Conservation (phyloP, 2,888 invertebrate genomes). For the Drosophila limbata region DNA sequence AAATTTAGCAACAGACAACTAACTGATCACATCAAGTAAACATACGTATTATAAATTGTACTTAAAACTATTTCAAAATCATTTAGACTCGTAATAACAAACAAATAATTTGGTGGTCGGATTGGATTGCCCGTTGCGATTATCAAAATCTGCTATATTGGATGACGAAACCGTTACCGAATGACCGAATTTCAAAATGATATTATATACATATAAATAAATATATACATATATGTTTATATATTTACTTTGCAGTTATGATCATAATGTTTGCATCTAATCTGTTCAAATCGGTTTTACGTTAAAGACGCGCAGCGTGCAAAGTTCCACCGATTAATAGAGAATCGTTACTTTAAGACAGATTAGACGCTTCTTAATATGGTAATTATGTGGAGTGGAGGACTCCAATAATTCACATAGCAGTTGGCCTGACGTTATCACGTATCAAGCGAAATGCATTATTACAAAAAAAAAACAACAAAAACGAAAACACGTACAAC, state of each 20-base stretch:
- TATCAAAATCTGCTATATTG: conserved; percentile 52
- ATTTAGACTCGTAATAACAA: conserved; percentile 59
- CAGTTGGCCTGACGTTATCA: conserved; percentile 67
- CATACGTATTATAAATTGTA: conserved; percentile 44
- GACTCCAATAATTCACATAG: conserved; percentile 34
- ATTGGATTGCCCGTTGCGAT: conserved; percentile 37
- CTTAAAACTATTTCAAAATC: conserved; percentile 70
- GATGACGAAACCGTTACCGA: conserved; percentile 19
- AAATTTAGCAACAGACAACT: conserved; percentile 70
- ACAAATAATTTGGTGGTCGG: conserved; percentile 67
- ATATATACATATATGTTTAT: conserved; percentile 11
- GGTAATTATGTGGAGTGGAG: background rate
- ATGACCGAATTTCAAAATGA: conserved; percentile 35
- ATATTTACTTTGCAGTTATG: conserved; percentile 24
- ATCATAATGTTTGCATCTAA: background rate
- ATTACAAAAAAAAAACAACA: conserved; percentile 46
- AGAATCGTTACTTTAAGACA: conserved; percentile 6
- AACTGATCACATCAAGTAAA: conserved; percentile 72
- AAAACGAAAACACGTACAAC: conserved; percentile 19
- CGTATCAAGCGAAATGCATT: conserved; percentile 72
- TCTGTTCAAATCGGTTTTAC: conserved; percentile 4
- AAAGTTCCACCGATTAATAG: conserved; percentile 36
- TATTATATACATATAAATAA: conserved; percentile 4
- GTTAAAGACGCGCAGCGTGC: conserved; percentile 56
- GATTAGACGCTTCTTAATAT: conserved; percentile 2